A percentile compares a stretch with the other conserved stretches of the same genome.
Evolutionary conservation across 1,140 invertebrate genomes (phyloP).

Genomic region (Sitodiplosis mosellana): DNA sequence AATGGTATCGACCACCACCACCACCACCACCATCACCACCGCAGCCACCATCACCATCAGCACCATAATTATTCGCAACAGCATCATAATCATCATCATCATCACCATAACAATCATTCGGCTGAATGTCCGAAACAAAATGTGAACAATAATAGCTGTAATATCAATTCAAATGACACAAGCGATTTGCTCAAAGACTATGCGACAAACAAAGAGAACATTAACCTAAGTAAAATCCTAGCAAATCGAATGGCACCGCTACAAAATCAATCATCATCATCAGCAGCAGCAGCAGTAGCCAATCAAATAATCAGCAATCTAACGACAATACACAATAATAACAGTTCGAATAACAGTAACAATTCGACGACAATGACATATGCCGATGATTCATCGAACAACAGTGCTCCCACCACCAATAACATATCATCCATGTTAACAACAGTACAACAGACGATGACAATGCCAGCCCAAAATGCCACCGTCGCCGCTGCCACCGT

Average conservation of each 20-base stretch:
- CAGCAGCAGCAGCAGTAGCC: neutral
- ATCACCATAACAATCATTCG: too few relatives aligned
- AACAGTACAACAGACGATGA: neutral
- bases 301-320: neutral
- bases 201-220: conserved; percentile 9
- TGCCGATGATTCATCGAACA: neutral
- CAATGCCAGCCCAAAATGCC: neutral
- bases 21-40: conserved; percentile 3
- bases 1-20: conserved; percentile 8
- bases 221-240: conserved; percentile 1
- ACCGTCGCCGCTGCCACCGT: neutral
- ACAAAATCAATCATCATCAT: neutral
- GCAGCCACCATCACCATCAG: conserved; percentile 3
- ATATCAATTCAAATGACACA: conserved; percentile 5
- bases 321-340: neutral
- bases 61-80: neutral
- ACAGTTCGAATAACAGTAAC: conserved; percentile 1
- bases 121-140: neutral
- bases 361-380: conserved; percentile 1
- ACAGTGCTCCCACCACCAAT: neutral
- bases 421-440: neutral
- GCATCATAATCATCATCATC: too few relatives aligned
- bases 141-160: conserved; percentile 1
- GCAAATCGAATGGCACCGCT: conserved; percentile 3
- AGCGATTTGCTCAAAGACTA: conserved; percentile 8